A percentile compares a stretch with the other conserved stretches of the same genome.
These are phyloP conservation scores for Atlantisia rogersi DNA, from an alignment of 2,113 vertebrate species.

Conservation along the genomic window DNA sequence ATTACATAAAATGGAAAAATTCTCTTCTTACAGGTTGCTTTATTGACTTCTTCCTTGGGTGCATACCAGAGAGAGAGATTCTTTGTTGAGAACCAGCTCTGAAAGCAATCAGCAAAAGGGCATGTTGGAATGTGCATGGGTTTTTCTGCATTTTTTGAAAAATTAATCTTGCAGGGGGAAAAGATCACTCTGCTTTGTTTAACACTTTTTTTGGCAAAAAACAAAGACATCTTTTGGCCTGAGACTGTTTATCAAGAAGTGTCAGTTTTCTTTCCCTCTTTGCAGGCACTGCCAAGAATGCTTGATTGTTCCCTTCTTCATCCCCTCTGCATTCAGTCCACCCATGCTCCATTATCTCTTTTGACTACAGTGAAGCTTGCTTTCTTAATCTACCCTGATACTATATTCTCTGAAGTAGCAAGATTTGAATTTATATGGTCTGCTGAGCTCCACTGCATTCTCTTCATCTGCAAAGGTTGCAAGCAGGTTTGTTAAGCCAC, in stretches of 20 bases:
- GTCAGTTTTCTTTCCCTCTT: not conserved
- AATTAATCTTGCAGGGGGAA: not conserved
- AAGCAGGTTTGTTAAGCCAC: not conserved
- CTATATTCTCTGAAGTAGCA: not conserved
- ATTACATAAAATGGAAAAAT: not conserved
- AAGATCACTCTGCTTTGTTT: not conserved
- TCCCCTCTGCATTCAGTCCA: not conserved
- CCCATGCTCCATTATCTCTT: not conserved
- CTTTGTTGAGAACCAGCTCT: not conserved
- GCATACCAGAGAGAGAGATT: not conserved
- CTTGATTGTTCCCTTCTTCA: not conserved
- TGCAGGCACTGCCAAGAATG: accelerated
- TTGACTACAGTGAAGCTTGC: not conserved
- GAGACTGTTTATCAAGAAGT: not conserved
- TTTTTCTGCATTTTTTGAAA: not conserved
- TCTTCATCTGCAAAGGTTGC: not conserved
- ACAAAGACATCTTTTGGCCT: not conserved
- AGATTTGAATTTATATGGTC: not conserved
- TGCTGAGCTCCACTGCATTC: not conserved
- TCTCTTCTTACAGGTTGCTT: not conserved
- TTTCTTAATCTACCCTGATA: not conserved
- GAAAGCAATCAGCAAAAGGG: not conserved
- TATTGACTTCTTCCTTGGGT: not conserved
- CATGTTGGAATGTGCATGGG: not conserved
- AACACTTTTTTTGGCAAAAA: not conserved